Base-by-base conservation (phyloP, 2,113 vertebrate species). In the Muntiacus muntjak region DNA sequence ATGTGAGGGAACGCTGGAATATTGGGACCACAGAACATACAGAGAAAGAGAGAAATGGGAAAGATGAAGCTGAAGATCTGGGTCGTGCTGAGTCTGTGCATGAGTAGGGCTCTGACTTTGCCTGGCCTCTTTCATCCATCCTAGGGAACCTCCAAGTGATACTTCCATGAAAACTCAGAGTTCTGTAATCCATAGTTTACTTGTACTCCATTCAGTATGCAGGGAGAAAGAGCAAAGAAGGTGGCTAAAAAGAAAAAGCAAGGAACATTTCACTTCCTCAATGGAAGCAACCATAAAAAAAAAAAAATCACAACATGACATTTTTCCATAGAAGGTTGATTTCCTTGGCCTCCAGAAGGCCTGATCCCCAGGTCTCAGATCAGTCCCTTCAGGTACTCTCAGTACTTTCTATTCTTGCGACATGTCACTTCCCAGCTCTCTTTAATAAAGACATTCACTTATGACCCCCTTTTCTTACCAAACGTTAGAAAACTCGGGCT, bases 401-500 rank as follows among this genome's bases (percentile, higher is more conserved):
- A 67, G 13, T n/a, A 45, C 23, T 71, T 45, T 36, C 26, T 10
- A 16, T 62, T 79, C 47, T 15, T 47, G 57, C 11, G 33, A 54
- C 52, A 21, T n/a, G 30, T 26, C 14, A 26, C 16, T 87, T 78
- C 54, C 76, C 3, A 14, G 15, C 3, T 58, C 52, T 52, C 43
- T 71, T 50, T 76, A 54, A 81, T 81, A 54, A 86, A 89, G 78
- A 57, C 2, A n/a, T 74, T 82, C 64, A n/a, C 17, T 90, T 85
- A n/a, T 52, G 64, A 81, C 36, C 67, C 21, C 10, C 40, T 43
- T 74, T 89, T 86, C 71, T 83, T 58, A 60, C 23, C 55, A 50
- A 97, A 54, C 10, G 5, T 96, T 64, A 90, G 52, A 85, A 96
- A 91, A 81, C 45, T 62, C 55, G 40, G 28, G 30, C 15, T 95